Evolutionary conservation across 2,113 vertebrate species (phyloP).

Genomic region (Xiphias gladius): DNA sequence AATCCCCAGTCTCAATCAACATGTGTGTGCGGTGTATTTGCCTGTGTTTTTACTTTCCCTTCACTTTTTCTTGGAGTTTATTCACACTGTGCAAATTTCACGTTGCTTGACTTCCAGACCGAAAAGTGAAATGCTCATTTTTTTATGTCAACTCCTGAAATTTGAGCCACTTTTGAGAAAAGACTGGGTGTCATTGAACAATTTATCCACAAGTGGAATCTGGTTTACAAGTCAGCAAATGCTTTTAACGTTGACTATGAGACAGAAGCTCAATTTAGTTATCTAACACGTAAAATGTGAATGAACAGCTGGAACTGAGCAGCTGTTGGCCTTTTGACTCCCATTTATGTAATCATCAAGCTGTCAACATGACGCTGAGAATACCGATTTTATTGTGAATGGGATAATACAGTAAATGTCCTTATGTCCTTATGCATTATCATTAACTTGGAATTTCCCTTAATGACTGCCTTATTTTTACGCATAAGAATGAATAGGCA

Average conservation of each 20-base stretch:
- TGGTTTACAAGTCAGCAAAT: slow-evolving; percentile 8
- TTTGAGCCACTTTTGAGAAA: background rate
- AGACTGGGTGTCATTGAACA: background rate
- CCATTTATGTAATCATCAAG: slow-evolving; percentile 27
- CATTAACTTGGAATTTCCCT: background rate
- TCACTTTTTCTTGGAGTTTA: background rate
- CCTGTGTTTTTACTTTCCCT: background rate
- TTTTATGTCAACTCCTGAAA: background rate
- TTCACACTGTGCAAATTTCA: background rate
- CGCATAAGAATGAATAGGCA: background rate
- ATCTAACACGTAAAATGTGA: slow-evolving; percentile 20
- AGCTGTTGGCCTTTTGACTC: slow-evolving; percentile 26
- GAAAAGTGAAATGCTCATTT: background rate
- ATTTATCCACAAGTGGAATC: background rate
- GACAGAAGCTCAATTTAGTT: background rate
- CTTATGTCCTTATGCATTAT: background rate
- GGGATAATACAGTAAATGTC: slow-evolving; percentile 6
- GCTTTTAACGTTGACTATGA: background rate
- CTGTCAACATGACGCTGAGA: background rate
- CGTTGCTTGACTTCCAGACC: background rate
- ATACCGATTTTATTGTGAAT: slow-evolving; percentile 22
- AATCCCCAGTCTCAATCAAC: background rate
- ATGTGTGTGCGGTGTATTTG: background rate
- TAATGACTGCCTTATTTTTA: background rate
- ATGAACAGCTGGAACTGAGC: slow-evolving; percentile 42